These are phyloP conservation scores for Mionectes macconnelli DNA, from an alignment of 2,113 vertebrate genomes.

Conservation along the genomic window DNA sequence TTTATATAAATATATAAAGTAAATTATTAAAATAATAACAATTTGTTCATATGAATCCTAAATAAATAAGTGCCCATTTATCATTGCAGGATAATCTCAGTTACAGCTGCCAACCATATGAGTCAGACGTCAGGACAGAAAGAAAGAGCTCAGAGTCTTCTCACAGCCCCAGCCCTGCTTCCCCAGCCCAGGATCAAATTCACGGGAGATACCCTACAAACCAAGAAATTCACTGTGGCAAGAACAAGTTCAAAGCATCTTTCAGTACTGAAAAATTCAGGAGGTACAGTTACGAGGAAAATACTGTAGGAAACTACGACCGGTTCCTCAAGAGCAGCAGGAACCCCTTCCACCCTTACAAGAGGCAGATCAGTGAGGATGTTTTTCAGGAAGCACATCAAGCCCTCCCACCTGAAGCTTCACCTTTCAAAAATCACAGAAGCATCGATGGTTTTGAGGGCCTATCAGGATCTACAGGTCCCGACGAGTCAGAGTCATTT, in stretches of 20 bases:
- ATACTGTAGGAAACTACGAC: slow-evolving; percentile 20
- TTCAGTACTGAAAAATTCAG: slow-evolving; percentile 71
- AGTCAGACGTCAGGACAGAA: slow-evolving; percentile 63
- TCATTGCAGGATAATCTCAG: slow-evolving; percentile 64
- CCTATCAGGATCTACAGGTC: not conserved
- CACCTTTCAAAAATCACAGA: slow-evolving; percentile 71
- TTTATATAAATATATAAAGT: too few relatives aligned
- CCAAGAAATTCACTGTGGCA: slow-evolving; percentile 29
- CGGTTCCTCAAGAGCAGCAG: slow-evolving; percentile 69
- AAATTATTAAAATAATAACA: not conserved
- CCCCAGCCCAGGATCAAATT: slow-evolving; percentile 68
- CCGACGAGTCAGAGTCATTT: slow-evolving; percentile 65
- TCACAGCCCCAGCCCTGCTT: slow-evolving; percentile 72
- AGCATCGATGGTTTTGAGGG: slow-evolving; percentile 68
- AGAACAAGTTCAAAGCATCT: slow-evolving; percentile 58
- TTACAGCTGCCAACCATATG: slow-evolving; percentile 70
- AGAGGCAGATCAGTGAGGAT: slow-evolving; percentile 81
- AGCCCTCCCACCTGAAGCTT: slow-evolving; percentile 61
- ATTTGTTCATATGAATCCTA: not conserved
- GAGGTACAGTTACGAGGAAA: slow-evolving; percentile 79
- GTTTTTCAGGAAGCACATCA: slow-evolving; percentile 65
- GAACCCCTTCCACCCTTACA: slow-evolving; percentile 85
- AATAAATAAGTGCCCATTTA: not conserved
- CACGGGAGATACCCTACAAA: slow-evolving; percentile 47
- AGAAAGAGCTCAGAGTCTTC: slow-evolving; percentile 73